Evolutionary conservation across 53 echinoderm and acorn worm genomes (phyloP), one percentile per base, ranked within the genome.

Genomic region (Antedon mediterranea): DNA sequence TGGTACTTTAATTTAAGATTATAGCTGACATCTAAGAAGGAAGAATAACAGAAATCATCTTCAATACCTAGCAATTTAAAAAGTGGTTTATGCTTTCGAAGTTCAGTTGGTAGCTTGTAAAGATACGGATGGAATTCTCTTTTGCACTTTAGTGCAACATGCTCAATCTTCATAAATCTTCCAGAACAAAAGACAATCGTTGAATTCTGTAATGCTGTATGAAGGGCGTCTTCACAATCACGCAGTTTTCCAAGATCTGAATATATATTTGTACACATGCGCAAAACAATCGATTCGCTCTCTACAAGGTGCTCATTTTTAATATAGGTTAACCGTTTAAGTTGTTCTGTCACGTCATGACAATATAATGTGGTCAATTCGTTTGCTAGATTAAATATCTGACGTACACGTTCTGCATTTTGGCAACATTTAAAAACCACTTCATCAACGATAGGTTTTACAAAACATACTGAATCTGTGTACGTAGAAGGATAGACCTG

Each of bases 31-130:
- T 31, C 9, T 28, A 76, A 28, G 32, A 33, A 76, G 34, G 32
- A 34, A 33, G 28, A 28, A 32, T 15, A 6, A 9, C n/a, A 3
- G 29, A 76, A 76, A 23, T 76, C 34, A 20, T 76, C 76, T 32
- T 34, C 6, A 0, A 76, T 26, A 34, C 76, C 76, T 27, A 32
- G 28, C 3, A 33, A 33, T 32, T 33, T 31, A 23, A 76, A 34
- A 28, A 76, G 5, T 18, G 4, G 11, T 5, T 33, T 33, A 33
- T 9, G 0, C 0, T 15, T 31, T 28, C 20, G 32, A 26, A 76
- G 23, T 76, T 76, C 76, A 33, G 23, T 32, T 4, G 76, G 76
- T 5, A 76, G 33, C 26, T 76, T 76, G 34, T 76, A 76, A 6
- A 76, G 76, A 28, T 76, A 76, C 3, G 76, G 76, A 0, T 28